These are phyloP conservation scores for Nineta flava DNA, from an alignment of 2,888 invertebrate species.

Conservation along the genomic window DNA sequence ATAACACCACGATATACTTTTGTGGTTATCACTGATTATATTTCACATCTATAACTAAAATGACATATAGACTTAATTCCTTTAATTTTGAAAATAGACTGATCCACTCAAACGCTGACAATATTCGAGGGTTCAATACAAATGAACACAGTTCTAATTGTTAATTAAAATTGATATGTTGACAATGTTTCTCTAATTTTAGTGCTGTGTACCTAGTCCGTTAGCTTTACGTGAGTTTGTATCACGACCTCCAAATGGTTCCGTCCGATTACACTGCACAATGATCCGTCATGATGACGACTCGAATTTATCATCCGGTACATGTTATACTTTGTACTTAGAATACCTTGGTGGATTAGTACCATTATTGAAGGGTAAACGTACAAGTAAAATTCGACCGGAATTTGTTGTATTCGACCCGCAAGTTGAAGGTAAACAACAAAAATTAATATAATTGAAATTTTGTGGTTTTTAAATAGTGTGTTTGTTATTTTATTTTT, in stretches of 20 bases:
- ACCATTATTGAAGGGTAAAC: conserved; percentile 85
- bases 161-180: neutral
- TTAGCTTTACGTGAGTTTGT: conserved; percentile 83
- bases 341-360: conserved; percentile 94
- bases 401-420: conserved; percentile 97
- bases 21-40: neutral
- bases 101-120: neutral
- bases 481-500: neutral
- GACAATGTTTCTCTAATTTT: conserved; percentile 7
- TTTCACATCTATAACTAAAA: too few species aligned
- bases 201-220: conserved; percentile 91
- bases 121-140: too few species aligned
- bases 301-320: conserved; percentile 47
- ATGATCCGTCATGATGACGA: conserved; percentile 90
- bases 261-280: conserved; percentile 88
- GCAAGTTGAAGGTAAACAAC: conserved; percentile 51
- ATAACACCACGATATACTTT: neutral
- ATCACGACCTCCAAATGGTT: conserved; percentile 71
- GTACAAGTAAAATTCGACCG: conserved; percentile 92
- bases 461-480: neutral
- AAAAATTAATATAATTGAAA: too few species aligned
- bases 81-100: too few species aligned
- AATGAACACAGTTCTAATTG: neutral
- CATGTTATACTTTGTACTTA: conserved; percentile 77
- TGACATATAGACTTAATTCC: too few species aligned